These are phyloP conservation scores for Elanoides forficatus DNA, from an alignment of 2,113 vertebrate genomes.

Conservation along the genomic window DNA sequence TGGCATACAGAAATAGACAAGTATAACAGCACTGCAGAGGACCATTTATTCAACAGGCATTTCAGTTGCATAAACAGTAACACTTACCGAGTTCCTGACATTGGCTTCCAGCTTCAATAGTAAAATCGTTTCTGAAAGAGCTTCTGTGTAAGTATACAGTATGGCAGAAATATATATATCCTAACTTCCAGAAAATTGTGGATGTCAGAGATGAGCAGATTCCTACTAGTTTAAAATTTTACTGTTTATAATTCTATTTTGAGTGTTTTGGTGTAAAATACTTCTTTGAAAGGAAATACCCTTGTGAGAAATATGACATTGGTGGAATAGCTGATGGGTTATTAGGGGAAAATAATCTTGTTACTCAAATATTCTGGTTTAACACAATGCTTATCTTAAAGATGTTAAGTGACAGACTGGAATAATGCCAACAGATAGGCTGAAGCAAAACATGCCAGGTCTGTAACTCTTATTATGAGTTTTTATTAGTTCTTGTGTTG, in stretches of 20 bases:
- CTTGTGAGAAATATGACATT: not conserved
- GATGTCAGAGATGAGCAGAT: not conserved
- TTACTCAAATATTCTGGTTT: not conserved
- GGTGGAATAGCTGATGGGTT: not conserved
- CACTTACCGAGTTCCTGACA: not conserved
- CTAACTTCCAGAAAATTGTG: not conserved
- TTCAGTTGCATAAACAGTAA: conserved; percentile 7
- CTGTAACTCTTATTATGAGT: not conserved
- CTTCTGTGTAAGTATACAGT: not conserved
- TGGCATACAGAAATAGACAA: not conserved
- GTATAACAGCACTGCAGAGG: not conserved
- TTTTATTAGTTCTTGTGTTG: not conserved
- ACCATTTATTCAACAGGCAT: not conserved
- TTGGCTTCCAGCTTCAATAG: not conserved
- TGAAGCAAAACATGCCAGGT: not conserved
- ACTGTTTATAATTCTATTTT: not conserved
- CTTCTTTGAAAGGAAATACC: not conserved
- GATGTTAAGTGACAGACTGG: not conserved
- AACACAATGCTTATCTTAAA: not conserved
- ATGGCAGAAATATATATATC: not conserved
- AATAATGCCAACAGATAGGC: not conserved
- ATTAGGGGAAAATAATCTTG: not conserved
- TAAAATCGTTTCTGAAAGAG: not conserved
- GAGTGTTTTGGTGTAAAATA: not conserved
- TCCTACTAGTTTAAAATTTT: not conserved